Evolutionary conservation across 2,888 invertebrate genomes (phyloP).

Genomic region (Dione juno): DNA sequence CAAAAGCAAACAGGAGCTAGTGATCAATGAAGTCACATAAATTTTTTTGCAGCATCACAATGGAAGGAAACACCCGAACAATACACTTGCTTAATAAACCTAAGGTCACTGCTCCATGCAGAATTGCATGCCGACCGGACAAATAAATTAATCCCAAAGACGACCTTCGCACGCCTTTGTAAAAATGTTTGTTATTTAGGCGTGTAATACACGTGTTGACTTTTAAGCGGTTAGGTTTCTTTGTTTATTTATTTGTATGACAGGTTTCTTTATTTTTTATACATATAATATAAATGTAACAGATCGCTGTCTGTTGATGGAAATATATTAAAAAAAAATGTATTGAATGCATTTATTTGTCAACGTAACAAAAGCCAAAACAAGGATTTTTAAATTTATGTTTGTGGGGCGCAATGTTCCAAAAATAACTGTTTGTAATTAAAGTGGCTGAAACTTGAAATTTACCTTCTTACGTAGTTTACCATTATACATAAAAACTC

Average conservation of each 20-base stretch:
- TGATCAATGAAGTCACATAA: constrained; percentile 19
- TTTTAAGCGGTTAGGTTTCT: not conserved
- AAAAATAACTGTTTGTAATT: no score
- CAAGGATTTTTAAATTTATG: no score
- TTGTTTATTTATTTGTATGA: not conserved
- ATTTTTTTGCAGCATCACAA: constrained; percentile 17
- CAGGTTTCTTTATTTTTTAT: no score
- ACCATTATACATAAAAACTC: no score
- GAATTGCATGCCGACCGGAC: constrained; percentile 37
- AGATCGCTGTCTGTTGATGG: no score
- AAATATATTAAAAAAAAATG: no score
- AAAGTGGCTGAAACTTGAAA: no score
- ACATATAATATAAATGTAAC: no score
- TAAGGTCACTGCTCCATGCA: constrained; percentile 41
- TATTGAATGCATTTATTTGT: no score
- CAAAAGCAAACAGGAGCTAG: not conserved
- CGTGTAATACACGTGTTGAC: constrained; percentile 12
- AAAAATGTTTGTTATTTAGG: not conserved
- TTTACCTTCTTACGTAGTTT: no score
- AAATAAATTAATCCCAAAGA: constrained; percentile 36
- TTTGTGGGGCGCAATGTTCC: no score
- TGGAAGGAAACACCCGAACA: constrained; percentile 5
- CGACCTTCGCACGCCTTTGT: constrained; percentile 35
- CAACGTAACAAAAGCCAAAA: no score
- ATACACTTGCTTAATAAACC: constrained; percentile 18